These are phyloP conservation scores for Sinocyclocheilus maitianheensis DNA, from an alignment of 2,113 vertebrate genomes.

Conservation along the genomic window DNA sequence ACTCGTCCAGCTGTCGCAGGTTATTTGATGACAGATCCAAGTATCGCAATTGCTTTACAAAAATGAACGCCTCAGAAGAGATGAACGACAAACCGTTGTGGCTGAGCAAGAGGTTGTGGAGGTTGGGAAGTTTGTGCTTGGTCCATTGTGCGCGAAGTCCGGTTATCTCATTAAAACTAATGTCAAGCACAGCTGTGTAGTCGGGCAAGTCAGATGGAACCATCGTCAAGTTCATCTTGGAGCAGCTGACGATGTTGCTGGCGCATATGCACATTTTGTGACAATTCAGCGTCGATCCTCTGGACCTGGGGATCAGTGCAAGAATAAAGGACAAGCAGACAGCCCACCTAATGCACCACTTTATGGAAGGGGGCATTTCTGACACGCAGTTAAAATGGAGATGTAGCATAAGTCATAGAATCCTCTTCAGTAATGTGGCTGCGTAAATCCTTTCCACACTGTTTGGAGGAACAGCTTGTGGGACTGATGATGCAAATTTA, in stretches of 20 bases:
- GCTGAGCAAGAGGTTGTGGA: conserved; percentile 88
- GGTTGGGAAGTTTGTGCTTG: conserved; percentile 75
- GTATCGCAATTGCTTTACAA: conserved; percentile 85
- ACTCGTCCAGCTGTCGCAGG: conserved; percentile 82
- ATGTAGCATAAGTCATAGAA: neutral
- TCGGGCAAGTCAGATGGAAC: conserved; percentile 80
- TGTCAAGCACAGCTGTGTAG: conserved; percentile 85
- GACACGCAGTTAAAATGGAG: conserved; percentile 48
- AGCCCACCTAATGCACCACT: conserved; percentile 55
- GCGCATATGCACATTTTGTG: conserved; percentile 89
- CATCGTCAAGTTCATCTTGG: conserved; percentile 81
- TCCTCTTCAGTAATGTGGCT: conserved; percentile 24
- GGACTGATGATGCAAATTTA: conserved; percentile 4
- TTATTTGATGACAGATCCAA: conserved; percentile 93
- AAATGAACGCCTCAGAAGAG: conserved; percentile 87
- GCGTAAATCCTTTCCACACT: conserved; percentile 57
- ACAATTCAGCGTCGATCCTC: conserved; percentile 75
- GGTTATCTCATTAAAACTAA: conserved; percentile 89
- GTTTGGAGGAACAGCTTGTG: conserved; percentile 30
- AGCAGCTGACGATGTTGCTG: conserved; percentile 96
- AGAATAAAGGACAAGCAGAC: conserved; percentile 62
- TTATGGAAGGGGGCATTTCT: conserved; percentile 62
- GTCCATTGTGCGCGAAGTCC: conserved; percentile 87
- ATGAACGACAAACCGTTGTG: conserved; percentile 89
- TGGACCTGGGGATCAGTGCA: conserved; percentile 59